phyloP scores from a whole-genome alignment of 2,113 vertebrate genomes.

The Vombatus ursinus region DNA sequence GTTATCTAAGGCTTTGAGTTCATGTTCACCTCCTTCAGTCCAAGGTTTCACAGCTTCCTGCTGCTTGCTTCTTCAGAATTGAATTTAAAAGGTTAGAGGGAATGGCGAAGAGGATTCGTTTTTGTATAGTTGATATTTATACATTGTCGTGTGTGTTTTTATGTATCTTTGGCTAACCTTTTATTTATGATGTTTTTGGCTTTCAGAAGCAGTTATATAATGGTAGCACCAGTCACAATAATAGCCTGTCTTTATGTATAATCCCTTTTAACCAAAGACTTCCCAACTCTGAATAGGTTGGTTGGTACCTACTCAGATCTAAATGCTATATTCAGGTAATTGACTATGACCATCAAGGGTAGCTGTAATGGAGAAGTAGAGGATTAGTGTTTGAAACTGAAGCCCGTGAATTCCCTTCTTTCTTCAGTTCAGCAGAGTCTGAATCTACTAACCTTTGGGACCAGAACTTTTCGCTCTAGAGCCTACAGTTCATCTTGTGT shows the following conservation, averaged over 20 bases:
- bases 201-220: conserved; percentile 10
- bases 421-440: background rate
- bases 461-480: background rate
- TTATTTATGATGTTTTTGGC: background rate
- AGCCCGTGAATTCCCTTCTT: conserved; percentile 18
- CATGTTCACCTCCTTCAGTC: background rate
- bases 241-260: conserved; percentile 16
- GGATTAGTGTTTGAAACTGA: background rate
- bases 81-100: conserved; percentile 8
- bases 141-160: background rate
- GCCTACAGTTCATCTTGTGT: background rate
- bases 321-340: background rate
- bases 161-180: background rate
- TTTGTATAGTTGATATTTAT: background rate
- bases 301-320: background rate
- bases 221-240: background rate
- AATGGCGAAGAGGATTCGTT: background rate
- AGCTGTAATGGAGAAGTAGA: background rate
- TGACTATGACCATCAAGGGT: background rate
- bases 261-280: background rate
- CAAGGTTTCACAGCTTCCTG: background rate
- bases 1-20: background rate
- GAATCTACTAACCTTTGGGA: background rate
- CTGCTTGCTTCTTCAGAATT: background rate
- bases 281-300: background rate